phyloP scores from a whole-genome alignment of 2,113 vertebrate species.

The Cygnus atratus region DNA sequence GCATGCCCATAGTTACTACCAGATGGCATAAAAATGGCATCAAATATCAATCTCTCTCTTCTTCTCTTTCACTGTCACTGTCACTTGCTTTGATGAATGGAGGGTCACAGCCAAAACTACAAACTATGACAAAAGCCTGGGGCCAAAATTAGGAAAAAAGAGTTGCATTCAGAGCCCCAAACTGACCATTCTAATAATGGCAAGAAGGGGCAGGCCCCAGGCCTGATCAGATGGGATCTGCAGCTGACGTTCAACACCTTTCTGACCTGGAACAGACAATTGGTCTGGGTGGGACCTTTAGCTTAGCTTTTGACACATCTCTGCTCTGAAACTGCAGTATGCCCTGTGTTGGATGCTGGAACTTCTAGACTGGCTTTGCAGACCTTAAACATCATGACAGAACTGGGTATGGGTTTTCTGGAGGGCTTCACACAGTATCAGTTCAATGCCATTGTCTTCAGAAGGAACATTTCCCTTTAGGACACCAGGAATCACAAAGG shows the following conservation, averaged over 20 bases:
- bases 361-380: neutral
- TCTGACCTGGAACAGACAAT: neutral
- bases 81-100: constrained; percentile 1
- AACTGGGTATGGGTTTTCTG: neutral
- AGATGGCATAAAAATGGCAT: constrained; percentile 34
- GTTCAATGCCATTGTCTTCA: neutral
- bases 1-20: neutral
- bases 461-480: neutral
- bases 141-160: neutral
- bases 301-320: neutral
- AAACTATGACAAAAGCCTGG: neutral
- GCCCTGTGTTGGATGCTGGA: neutral
- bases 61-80: neutral
- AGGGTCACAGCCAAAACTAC: neutral
- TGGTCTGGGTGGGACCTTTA: neutral
- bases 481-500: neutral
- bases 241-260: neutral
- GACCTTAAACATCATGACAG: neutral
- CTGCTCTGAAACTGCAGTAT: neutral
- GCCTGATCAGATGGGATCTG: neutral
- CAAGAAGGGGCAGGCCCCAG: neutral
- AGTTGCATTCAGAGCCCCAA: neutral
- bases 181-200: neutral
- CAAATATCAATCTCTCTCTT: neutral
- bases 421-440: neutral